These are phyloP conservation scores for Temnopleurus reevesii DNA, from an alignment of 53 echinoderm and acorn worm genomes.

Conservation along the genomic window DNA sequence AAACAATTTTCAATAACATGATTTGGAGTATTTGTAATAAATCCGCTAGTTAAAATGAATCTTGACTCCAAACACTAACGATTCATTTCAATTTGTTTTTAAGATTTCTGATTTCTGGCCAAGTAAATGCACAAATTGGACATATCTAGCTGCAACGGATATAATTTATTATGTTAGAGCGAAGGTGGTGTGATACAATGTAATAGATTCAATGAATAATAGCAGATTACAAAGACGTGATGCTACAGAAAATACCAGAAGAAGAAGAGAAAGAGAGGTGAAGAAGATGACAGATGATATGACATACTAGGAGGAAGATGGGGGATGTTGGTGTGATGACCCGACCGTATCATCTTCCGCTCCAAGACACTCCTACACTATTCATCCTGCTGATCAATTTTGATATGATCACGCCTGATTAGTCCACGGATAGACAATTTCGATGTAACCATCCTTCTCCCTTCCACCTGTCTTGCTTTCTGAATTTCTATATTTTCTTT, in stretches of 20 bases:
- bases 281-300: no score
- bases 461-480: slow-evolving; percentile 52
- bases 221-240: not conserved
- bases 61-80: no score
- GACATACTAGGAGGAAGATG: not conserved
- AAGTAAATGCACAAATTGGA: no score
- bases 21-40: no score
- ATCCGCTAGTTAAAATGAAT: no score
- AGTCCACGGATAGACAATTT: slow-evolving; percentile 45
- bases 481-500: slow-evolving; percentile 50
- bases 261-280: not conserved
- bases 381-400: slow-evolving; percentile 44
- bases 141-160: no score
- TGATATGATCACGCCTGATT: slow-evolving; percentile 59
- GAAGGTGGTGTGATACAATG: no score
- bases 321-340: not conserved
- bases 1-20: no score
- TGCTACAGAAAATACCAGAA: not conserved
- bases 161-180: no score
- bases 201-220: not conserved
- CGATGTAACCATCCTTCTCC: slow-evolving; percentile 48
- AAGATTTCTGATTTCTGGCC: no score
- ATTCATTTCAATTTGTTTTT: no score
- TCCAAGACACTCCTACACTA: not conserved
- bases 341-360: slow-evolving; percentile 35